Evolutionary conservation across 2,797 vertebrate genomes (phyloP), one percentile per base, ranked within the genome.

Genomic region (Paedocypris micromegethes): DNA sequence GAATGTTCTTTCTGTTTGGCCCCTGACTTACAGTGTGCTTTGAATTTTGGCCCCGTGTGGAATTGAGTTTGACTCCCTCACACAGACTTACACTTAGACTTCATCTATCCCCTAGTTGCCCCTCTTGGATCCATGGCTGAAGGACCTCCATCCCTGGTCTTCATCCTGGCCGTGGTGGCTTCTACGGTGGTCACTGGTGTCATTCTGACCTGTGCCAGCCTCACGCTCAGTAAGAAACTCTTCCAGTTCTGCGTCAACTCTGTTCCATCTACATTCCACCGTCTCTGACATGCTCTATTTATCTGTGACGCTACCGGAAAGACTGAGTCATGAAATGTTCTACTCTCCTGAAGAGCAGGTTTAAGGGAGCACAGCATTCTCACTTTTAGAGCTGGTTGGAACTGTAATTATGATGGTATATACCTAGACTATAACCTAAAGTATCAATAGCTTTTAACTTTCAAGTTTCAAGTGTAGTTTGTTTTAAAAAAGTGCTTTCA

Each of bases 171-270:
- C 0, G 89, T 95, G 66, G 86, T 93, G 59, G 85, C 86, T 66
- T 90, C 91, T 68, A 89, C 89, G 47, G 78, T 92, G 4, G 87
- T 89, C 7, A 92, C 90, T 37, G 87, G 90, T 75, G 78, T 90
- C 6, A 83, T 89, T 4, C 84, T 96, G 72, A 87, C 91, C 82
- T 96, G 92, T 63, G 83, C 88, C 61, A 85, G 91, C 82, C 79
- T 96, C 37, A 89, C 91, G 76, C 88, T 94, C 81, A 88, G 94
- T 96, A 93, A 87, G 91, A 87, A 83, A 85, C 78, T 87, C 77
- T 74, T 88, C 67, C 83, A 87, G 74, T 82, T 89, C 75, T 90
- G 87, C 81, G 81, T 75, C 52, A 83, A 85, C 79, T 87, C 84
- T 71, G 80, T 88, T 64, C 86, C 87, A 2, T 71, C 87, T 80